phyloP scores from a whole-genome alignment of 2,888 invertebrate genomes.

The Pseudanteris insignis region DNA sequence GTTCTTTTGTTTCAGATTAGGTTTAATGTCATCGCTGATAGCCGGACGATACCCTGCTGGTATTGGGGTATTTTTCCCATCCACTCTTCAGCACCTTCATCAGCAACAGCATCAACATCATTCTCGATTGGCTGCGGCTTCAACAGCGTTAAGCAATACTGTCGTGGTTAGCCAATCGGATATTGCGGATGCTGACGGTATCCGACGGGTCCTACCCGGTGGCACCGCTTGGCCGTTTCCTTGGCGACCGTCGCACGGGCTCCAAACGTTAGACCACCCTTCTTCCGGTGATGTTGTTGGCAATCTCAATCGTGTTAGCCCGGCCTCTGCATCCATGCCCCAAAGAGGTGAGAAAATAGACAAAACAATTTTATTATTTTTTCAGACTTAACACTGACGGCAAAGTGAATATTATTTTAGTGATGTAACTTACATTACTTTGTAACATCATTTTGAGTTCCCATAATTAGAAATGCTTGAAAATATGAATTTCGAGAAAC shows the following conservation, averaged over 20 bases:
- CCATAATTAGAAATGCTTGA: too few species aligned
- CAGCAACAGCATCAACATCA: slow-evolving; percentile 63
- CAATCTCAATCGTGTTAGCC: slow-evolving; percentile 61
- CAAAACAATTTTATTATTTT: too few species aligned
- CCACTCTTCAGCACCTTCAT: slow-evolving; percentile 61
- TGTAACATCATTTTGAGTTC: too few species aligned
- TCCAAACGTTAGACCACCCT: slow-evolving; percentile 62
- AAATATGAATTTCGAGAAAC: too few species aligned
- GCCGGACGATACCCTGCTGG: slow-evolving; percentile 61
- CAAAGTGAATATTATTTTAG: too few species aligned
- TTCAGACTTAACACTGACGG: too few species aligned
- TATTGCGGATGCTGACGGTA: slow-evolving; percentile 57
- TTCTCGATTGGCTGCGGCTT: slow-evolving; percentile 57
- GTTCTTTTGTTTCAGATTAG: slow-evolving; percentile 53
- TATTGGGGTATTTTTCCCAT: slow-evolving; percentile 63
- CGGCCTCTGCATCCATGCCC: slow-evolving; percentile 60
- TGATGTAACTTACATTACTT: too few species aligned
- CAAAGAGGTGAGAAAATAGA: slow-evolving; percentile 58
- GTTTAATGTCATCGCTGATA: slow-evolving; percentile 62
- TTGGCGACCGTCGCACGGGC: slow-evolving; percentile 61
- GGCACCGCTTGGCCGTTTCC: slow-evolving; percentile 63
- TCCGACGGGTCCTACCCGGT: slow-evolving; percentile 59
- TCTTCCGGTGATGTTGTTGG: slow-evolving; percentile 58
- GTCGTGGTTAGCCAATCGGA: slow-evolving; percentile 58
- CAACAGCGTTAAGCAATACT: slow-evolving; percentile 58